Conservation (phyloP, 2,797 vertebrate species). For the Sebastes jordani region DNA sequence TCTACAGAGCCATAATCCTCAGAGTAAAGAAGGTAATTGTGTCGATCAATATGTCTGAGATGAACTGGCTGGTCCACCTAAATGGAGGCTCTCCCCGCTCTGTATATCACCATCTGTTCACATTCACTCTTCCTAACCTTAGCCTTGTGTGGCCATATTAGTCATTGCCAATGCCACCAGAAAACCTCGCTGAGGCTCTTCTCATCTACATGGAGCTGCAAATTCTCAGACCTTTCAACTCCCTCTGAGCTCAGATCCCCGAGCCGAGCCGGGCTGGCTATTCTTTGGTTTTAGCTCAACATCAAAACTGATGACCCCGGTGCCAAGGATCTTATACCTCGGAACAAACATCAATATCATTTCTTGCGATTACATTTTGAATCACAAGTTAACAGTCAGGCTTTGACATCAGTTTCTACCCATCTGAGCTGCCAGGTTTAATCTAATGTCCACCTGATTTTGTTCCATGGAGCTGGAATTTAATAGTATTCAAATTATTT, state of each 20-base stretch:
- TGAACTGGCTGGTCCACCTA: conserved; percentile 71
- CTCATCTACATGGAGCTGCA: conserved; percentile 26
- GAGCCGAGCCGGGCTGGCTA: background rate
- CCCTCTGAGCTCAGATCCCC: background rate
- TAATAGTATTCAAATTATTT: background rate
- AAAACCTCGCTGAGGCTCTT: conserved; percentile 11
- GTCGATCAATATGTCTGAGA: conserved; percentile 77
- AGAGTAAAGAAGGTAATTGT: conserved; percentile 78
- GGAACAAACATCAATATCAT: background rate
- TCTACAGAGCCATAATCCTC: conserved; percentile 79
- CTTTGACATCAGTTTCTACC: background rate
- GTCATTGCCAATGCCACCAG: conserved; percentile 30
- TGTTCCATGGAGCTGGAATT: background rate
- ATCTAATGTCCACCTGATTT: background rate
- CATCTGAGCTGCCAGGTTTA: background rate
- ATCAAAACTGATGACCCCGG: background rate
- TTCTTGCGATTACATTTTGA: background rate
- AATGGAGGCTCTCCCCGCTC: conserved; percentile 56
- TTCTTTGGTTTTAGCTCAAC: background rate
- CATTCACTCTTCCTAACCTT: conserved; percentile 59
- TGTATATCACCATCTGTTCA: conserved; percentile 67
- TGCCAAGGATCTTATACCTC: background rate
- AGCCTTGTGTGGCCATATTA: conserved; percentile 61
- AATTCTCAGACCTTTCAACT: conserved; percentile 19
- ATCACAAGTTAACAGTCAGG: background rate